Conservation (phyloP, 2,113 vertebrate species). For the Myrmecophaga tridactyla region DNA sequence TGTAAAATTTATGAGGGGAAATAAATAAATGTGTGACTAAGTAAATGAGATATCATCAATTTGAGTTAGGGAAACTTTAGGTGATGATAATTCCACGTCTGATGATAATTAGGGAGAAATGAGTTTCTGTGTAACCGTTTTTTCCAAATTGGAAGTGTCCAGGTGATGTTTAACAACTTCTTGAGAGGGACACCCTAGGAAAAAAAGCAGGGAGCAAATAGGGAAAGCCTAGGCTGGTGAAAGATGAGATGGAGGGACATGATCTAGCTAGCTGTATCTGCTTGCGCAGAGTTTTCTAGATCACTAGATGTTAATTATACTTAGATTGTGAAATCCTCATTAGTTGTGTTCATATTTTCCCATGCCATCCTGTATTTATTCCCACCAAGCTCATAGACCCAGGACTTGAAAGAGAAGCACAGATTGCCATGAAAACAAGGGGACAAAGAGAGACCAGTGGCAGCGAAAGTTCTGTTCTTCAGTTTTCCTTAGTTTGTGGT, state of each 20-base stretch:
- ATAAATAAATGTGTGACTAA: background rate
- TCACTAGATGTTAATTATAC: background rate
- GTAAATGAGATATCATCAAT: background rate
- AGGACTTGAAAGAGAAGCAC: background rate
- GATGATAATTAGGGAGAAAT: background rate
- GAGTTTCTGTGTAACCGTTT: background rate
- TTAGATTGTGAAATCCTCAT: background rate
- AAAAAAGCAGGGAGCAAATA: background rate
- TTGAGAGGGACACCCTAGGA: background rate
- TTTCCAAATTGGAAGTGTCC: background rate
- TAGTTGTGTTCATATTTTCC: background rate
- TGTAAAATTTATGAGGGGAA: background rate
- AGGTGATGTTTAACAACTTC: background rate
- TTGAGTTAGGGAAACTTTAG: background rate
- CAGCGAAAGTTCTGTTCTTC: background rate
- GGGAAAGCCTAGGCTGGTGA: background rate
- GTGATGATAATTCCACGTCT: background rate
- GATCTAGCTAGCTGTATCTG: background rate
- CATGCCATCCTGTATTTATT: accelerated
- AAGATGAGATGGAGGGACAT: background rate
- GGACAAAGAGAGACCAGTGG: no score
- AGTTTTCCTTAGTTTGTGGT: background rate
- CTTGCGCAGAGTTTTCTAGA: background rate
- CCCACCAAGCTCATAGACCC: background rate
- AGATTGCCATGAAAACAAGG: background rate